These are phyloP conservation scores for Hybognathus amarus DNA, from an alignment of 2,797 vertebrate species.

Conservation along the genomic window DNA sequence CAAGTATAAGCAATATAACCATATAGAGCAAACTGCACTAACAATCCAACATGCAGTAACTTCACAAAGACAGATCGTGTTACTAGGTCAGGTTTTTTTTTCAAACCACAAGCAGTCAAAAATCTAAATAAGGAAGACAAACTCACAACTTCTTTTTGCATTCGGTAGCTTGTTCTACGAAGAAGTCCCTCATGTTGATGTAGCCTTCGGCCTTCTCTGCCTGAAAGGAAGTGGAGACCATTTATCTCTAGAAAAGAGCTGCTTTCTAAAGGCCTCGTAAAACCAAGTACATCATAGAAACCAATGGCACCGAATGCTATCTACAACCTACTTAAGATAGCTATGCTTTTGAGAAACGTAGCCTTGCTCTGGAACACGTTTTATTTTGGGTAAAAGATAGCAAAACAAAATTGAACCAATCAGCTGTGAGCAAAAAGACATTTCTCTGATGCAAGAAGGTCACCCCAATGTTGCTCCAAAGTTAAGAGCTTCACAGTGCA, in stretches of 20 bases:
- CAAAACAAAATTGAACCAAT: background rate
- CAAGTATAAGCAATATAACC: background rate
- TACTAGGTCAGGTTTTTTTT: too few relatives aligned
- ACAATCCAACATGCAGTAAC: background rate
- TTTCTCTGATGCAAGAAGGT: background rate
- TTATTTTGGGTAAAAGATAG: background rate
- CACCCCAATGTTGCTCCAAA: background rate
- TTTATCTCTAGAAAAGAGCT: background rate
- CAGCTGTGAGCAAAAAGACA: background rate
- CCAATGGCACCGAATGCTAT: background rate
- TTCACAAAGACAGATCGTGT: background rate
- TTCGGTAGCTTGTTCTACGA: constrained; percentile 79
- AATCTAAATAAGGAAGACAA: constrained; percentile 2
- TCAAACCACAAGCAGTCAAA: background rate
- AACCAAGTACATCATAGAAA: background rate
- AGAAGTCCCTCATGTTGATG: constrained; percentile 82
- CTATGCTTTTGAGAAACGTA: background rate
- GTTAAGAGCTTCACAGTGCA: background rate
- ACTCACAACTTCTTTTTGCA: constrained; percentile 88
- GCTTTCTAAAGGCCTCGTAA: background rate
- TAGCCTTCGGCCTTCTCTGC: constrained; percentile 88
- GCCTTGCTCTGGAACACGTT: background rate
- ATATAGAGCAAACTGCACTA: background rate
- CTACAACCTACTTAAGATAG: background rate
- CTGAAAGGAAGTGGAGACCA: constrained; percentile 65